Percentiles rank a stretch among this genome's conserved stretches.
These are phyloP conservation scores for Andricus quercusramuli DNA, from an alignment of 2,888 invertebrate species.

Conservation along the genomic window DNA sequence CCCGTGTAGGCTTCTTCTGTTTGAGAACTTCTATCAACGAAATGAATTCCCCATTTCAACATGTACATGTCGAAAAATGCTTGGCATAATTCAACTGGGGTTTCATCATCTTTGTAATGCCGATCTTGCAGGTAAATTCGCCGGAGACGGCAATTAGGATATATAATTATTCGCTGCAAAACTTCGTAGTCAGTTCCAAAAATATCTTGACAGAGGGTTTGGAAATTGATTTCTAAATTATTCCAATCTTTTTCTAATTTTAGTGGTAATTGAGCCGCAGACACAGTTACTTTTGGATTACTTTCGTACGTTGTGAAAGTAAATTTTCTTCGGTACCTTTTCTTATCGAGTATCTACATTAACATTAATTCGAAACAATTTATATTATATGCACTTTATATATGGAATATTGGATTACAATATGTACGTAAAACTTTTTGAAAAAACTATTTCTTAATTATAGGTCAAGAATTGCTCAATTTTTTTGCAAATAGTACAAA, in stretches of 20 bases:
- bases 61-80: slow-evolving; percentile 70
- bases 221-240: slow-evolving; percentile 94
- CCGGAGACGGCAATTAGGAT: slow-evolving; percentile 95
- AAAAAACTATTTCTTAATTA: too few relatives aligned
- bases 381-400: not conserved
- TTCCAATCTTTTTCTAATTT: slow-evolving; percentile 97
- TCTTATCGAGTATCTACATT: slow-evolving; percentile 63
- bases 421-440: too few relatives aligned
- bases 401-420: too few relatives aligned
- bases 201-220: slow-evolving; percentile 92
- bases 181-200: slow-evolving; percentile 96
- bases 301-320: slow-evolving; percentile 80
- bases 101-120: slow-evolving; percentile 68
- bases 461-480: too few relatives aligned
- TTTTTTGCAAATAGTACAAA: too few relatives aligned
- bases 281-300: slow-evolving; percentile 37
- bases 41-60: slow-evolving; percentile 69
- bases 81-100: slow-evolving; percentile 63
- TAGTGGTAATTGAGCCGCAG: slow-evolving; percentile 79
- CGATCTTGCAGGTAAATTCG: slow-evolving; percentile 90
- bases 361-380: not conserved
- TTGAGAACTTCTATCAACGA: slow-evolving; percentile 66
- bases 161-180: slow-evolving; percentile 92
- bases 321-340: slow-evolving; percentile 54
- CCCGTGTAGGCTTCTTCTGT: slow-evolving; percentile 57